phyloP scores from a whole-genome alignment of 2,888 invertebrate genomes.

The Folsomia manolachei region DNA sequence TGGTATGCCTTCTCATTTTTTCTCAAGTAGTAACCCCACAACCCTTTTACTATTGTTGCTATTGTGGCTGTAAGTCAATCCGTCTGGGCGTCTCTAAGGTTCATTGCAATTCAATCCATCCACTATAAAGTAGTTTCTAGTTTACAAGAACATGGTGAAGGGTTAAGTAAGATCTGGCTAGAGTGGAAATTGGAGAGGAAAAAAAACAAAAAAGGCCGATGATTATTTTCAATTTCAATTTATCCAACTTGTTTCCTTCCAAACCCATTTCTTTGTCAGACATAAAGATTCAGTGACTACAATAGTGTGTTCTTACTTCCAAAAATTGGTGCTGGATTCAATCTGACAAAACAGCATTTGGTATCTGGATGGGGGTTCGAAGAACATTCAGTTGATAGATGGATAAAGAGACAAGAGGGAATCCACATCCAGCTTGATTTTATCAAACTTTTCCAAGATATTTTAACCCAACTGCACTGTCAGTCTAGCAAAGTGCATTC shows the following conservation, averaged over 20 bases:
- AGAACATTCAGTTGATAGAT: conserved; percentile 10
- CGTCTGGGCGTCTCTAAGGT: background rate
- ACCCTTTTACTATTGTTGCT: background rate
- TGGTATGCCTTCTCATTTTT: background rate
- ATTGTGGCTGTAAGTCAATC: background rate
- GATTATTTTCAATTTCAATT: background rate
- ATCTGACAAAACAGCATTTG: background rate
- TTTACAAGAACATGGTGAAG: background rate
- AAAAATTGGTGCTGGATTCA: too few species aligned
- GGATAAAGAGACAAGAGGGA: conserved; percentile 17
- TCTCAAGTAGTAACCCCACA: background rate
- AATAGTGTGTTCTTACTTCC: too few species aligned
- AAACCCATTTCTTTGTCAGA: background rate
- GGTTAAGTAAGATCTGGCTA: background rate
- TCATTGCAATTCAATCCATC: too few species aligned
- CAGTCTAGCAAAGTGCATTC: background rate
- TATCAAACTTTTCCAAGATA: conserved; percentile 14
- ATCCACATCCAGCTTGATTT: conserved; percentile 16
- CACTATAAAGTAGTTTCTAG: too few species aligned
- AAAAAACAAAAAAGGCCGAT: background rate
- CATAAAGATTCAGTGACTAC: background rate
- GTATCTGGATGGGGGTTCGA: conserved; percentile 5
- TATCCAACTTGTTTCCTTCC: background rate
- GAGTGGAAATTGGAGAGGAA: background rate
- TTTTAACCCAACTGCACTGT: background rate